Conservation (phyloP, 2,797 vertebrate genomes). For the Okamejei kenojei region DNA sequence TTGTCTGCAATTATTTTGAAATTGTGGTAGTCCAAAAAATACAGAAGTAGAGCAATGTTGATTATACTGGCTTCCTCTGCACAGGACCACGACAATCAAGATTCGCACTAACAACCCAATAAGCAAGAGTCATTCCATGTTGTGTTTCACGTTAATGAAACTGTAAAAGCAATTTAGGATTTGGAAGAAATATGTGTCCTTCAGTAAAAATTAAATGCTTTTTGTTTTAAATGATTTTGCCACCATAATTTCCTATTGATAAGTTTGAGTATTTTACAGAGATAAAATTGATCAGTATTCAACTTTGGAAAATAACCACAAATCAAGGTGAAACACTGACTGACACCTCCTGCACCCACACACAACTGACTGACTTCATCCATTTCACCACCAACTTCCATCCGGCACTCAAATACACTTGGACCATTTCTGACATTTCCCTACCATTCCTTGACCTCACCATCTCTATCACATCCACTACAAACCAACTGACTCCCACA, state of each 20-base stretch:
- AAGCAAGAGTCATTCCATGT: background rate
- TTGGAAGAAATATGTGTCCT: slow-evolving; percentile 17
- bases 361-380: too few relatives aligned
- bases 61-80: background rate
- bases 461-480: too few relatives aligned
- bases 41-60: background rate
- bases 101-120: background rate
- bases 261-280: slow-evolving; percentile 59
- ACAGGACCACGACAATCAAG: background rate
- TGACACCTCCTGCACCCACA: too few relatives aligned
- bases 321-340: slow-evolving; percentile 57
- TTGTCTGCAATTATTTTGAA: background rate
- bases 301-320: slow-evolving; percentile 57
- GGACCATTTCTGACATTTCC: too few relatives aligned
- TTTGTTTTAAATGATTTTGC: background rate
- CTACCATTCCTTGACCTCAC: too few relatives aligned
- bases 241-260: slow-evolving; percentile 53
- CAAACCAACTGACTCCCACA: too few relatives aligned
- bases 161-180: background rate
- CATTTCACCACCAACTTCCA: too few relatives aligned
- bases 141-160: background rate
- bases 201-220: background rate
- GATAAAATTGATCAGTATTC: slow-evolving; percentile 64
- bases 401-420: too few relatives aligned
- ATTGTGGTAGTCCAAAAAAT: background rate